A percentile compares a stretch with the other conserved stretches of the same genome.
Conservation (phyloP, 2,888 invertebrate species). For the Rhingia rostrata region DNA sequence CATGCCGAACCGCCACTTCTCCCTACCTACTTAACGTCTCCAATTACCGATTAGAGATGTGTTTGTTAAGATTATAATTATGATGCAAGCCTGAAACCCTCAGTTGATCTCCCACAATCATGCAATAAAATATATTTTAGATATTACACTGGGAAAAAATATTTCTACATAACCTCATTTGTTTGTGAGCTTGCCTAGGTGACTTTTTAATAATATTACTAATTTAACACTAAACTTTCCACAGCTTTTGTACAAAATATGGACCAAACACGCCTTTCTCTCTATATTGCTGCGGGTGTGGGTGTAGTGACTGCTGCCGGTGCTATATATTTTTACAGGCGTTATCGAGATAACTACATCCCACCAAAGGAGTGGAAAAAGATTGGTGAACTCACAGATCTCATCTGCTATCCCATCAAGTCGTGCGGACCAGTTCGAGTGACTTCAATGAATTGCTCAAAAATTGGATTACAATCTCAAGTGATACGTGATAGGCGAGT, state of each 20-base stretch:
- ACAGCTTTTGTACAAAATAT: constrained; percentile 46
- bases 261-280: constrained; percentile 42
- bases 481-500: constrained; percentile 84
- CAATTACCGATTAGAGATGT: too few species aligned
- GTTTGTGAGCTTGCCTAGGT: too few species aligned
- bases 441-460: constrained; percentile 84
- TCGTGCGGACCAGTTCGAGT: constrained; percentile 84
- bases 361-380: constrained; percentile 83
- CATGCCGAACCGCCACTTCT: too few species aligned
- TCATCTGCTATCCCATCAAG: constrained; percentile 86
- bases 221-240: not conserved
- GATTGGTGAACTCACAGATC: constrained; percentile 85
- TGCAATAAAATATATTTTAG: too few species aligned
- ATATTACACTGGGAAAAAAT: too few species aligned
- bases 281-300: constrained; percentile 71
- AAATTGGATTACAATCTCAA: constrained; percentile 84
- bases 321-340: constrained; percentile 58
- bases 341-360: constrained; percentile 63
- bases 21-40: too few species aligned
- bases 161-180: too few species aligned
- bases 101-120: too few species aligned
- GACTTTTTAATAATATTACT: too few species aligned
- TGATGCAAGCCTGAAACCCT: too few species aligned
- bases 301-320: constrained; percentile 68
- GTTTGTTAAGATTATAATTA: too few species aligned